These are phyloP conservation scores for Nansenia antarctica DNA, from an alignment of 2,113 vertebrate genomes.

Conservation along the genomic window DNA sequence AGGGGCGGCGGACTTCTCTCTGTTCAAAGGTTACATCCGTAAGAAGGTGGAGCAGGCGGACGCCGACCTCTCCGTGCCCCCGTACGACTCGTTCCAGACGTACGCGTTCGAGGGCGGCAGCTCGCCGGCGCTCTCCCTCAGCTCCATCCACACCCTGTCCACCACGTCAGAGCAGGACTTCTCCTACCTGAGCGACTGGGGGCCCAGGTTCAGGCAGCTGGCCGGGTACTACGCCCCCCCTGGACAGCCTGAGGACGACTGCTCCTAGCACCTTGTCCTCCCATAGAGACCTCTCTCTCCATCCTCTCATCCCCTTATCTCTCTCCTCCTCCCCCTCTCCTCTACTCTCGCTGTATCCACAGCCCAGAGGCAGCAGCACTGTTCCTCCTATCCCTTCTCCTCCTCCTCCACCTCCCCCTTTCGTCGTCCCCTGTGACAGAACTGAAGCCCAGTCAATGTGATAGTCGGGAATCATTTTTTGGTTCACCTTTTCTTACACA, in stretches of 20 bases:
- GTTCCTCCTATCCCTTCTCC: neutral
- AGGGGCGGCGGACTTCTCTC: constrained; percentile 85
- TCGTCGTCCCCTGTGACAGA: neutral
- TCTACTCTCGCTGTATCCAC: constrained; percentile 39
- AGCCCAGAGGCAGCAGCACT: neutral
- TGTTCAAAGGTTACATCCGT: constrained; percentile 95
- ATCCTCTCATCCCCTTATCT: constrained; percentile 13
- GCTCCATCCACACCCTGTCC: constrained; percentile 94
- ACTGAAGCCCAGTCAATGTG: neutral
- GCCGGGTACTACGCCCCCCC: constrained; percentile 89
- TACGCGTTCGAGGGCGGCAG: constrained; percentile 94
- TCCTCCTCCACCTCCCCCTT: neutral
- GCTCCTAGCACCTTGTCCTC: constrained; percentile 79
- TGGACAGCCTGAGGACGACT: constrained; percentile 78
- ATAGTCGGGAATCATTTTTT: constrained; percentile 18
- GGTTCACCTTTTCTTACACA: constrained; percentile 25
- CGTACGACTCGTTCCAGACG: constrained; percentile 98
- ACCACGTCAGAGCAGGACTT: constrained; percentile 95
- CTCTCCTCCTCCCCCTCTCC: constrained; percentile 14
- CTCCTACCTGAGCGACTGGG: constrained; percentile 93
- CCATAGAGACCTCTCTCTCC: neutral
- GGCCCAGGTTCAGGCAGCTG: constrained; percentile 93
- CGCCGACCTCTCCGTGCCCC: constrained; percentile 90
- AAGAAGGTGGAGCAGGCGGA: constrained; percentile 97
- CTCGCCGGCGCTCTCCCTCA: constrained; percentile 90